Evolutionary conservation across 2,888 invertebrate genomes (phyloP).

Genomic region (Drosophila subquinaria): DNA sequence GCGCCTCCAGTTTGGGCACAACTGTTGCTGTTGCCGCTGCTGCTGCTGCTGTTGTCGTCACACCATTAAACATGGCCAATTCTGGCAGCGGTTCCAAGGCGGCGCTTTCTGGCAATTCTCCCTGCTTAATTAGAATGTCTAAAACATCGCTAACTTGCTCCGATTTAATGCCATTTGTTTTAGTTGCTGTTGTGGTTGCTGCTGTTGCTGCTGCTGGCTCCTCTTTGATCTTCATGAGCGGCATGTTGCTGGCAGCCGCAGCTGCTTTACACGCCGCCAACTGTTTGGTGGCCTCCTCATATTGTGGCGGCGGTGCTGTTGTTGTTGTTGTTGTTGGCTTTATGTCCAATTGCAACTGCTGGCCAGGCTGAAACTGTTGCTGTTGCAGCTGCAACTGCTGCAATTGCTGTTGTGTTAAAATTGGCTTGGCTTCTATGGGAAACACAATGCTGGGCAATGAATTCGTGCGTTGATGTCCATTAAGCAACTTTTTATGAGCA

Average conservation of each 20-base stretch:
- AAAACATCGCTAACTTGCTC: slow-evolving; percentile 90
- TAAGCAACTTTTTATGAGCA: slow-evolving; percentile 85
- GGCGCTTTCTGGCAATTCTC: slow-evolving; percentile 93
- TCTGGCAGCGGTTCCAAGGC: slow-evolving; percentile 85
- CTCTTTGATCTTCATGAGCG: slow-evolving; percentile 80
- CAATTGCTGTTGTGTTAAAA: slow-evolving; percentile 75
- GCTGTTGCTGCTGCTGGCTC: slow-evolving; percentile 50
- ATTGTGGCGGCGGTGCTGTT: slow-evolving; percentile 88
- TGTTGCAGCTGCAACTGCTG: slow-evolving; percentile 82
- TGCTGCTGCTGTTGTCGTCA: slow-evolving; percentile 56
- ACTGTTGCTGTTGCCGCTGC: slow-evolving; percentile 56
- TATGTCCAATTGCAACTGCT: slow-evolving; percentile 78
- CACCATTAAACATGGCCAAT: slow-evolving; percentile 55
- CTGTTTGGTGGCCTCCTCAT: slow-evolving; percentile 90
- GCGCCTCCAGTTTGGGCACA: slow-evolving; percentile 71
- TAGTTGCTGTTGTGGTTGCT: slow-evolving; percentile 27
- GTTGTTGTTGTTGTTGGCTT: slow-evolving; percentile 87
- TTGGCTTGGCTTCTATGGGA: slow-evolving; percentile 81
- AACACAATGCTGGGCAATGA: slow-evolving; percentile 88
- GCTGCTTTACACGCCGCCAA: slow-evolving; percentile 84
- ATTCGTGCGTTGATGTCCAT: slow-evolving; percentile 86
- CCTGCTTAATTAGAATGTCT: slow-evolving; percentile 96
- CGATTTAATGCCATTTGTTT: slow-evolving; percentile 79
- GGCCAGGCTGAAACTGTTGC: slow-evolving; percentile 76
- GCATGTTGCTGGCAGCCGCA: slow-evolving; percentile 61